These are phyloP conservation scores for Tragopan temminckii DNA, from an alignment of 2,797 vertebrate genomes.

Conservation along the genomic window DNA sequence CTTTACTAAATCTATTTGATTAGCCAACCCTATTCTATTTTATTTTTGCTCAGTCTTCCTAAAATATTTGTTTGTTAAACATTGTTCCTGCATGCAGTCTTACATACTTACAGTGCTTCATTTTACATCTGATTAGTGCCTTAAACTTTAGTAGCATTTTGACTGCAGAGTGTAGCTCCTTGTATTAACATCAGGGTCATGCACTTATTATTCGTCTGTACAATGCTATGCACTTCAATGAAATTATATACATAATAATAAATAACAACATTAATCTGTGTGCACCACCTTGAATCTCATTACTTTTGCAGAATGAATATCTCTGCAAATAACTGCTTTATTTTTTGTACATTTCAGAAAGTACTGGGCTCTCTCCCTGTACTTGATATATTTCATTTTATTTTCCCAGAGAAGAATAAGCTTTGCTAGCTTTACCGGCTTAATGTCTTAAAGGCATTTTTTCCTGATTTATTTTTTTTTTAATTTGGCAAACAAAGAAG, in stretches of 20 bases:
- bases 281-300: conserved; percentile 61
- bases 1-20: neutral
- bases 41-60: conserved; percentile 22
- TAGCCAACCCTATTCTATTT: neutral
- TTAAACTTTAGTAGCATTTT: conserved; percentile 58
- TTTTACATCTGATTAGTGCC: conserved; percentile 42
- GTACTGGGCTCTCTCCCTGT: neutral
- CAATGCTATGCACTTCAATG: conserved; percentile 37
- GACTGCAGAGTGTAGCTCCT: conserved; percentile 15
- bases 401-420: neutral
- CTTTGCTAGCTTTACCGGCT: neutral
- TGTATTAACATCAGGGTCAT: conserved; percentile 64
- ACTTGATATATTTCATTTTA: neutral
- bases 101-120: neutral
- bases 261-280: conserved; percentile 66
- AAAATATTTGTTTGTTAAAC: conserved; percentile 17
- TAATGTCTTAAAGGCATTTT: neutral
- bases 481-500: neutral
- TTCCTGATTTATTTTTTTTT: neutral
- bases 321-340: conserved; percentile 34
- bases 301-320: conserved; percentile 15
- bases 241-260: conserved; percentile 67
- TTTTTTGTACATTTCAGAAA: conserved; percentile 36
- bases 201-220: conserved; percentile 64
- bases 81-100: neutral